Conservation (phyloP, 2,888 invertebrate species). For the Hybos culiciformis region DNA sequence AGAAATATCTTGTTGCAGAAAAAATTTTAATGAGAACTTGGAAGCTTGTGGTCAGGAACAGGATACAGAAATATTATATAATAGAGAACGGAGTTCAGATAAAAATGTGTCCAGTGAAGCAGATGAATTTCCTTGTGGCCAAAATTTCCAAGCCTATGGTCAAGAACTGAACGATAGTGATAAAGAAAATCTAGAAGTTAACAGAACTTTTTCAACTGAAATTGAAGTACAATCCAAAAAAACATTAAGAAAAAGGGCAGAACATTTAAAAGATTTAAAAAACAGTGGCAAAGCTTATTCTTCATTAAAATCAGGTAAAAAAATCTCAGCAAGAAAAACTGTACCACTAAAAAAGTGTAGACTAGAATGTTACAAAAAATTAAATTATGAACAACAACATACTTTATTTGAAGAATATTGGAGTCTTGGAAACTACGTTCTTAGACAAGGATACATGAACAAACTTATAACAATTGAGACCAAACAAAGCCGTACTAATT, state of each 20-base stretch:
- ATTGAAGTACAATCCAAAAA: neutral
- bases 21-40: too few relatives aligned
- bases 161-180: neutral
- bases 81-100: too few relatives aligned
- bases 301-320: neutral
- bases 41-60: too few relatives aligned
- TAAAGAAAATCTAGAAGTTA: neutral
- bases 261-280: neutral
- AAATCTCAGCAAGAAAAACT: neutral
- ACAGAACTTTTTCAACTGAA: neutral
- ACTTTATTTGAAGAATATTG: neutral
- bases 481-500: neutral
- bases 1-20: too few relatives aligned
- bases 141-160: neutral
- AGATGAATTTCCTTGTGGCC: too few relatives aligned
- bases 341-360: neutral
- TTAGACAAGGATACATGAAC: neutral
- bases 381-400: neutral
- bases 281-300: neutral
- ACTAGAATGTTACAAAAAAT: neutral
- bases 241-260: neutral
- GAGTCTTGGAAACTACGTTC: neutral
- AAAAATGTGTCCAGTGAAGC: too few relatives aligned
- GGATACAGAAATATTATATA: too few relatives aligned
- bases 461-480: neutral